Evolutionary conservation across 92 coral and sea anemone species (phyloP), one percentile per base, ranked within the genome.

Genomic region (Zoanthus sociatus): DNA sequence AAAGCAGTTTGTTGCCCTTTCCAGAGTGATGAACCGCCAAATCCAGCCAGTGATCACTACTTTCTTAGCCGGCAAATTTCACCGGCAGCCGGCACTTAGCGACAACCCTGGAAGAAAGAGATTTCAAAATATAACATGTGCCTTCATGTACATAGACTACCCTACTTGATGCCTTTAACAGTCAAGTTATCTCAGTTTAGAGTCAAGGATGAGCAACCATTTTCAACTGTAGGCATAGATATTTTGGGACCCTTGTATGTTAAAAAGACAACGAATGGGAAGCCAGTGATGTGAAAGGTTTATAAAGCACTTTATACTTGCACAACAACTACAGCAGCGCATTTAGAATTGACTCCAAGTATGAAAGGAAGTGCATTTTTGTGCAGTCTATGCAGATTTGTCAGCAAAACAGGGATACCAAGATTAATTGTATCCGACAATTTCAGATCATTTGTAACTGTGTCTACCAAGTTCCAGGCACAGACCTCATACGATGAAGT

Each of bases 141-240:
- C 61, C 83, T 44, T 51, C 82, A 66, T 55, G 64, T 75, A 17
- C 89, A 91, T 76, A 91, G 91, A 33, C 67, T 31, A 9, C 81
- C 86, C 31, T 91, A 54, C 81, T 56, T 11, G 18, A 30, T 79
- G 16, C 93, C 86, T 47, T 66, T 66, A 14, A 48, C 87, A 70
- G 74, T 87, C 13, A 53, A 55, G 67, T 50, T 87, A 37, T 89
- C 94, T 17, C 72, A 76, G 63, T 88, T 83, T 45, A 77, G 91
- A 61, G 81, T 78, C 0, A 54, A 64, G 69, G 26, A 78, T 21
- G 54, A 83, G 15, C 86, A 86, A 18, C 84, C 92, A 10, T 88
- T 88, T 48, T 44, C 94, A 18, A 86, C 82, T 53, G 81, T 90
- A 12, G 91, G 90, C 10, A 84, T 92, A 30, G 84, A 91, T 42